phyloP scores from a whole-genome alignment of 2,797 vertebrate species.

The Anguilla megastoma region DNA sequence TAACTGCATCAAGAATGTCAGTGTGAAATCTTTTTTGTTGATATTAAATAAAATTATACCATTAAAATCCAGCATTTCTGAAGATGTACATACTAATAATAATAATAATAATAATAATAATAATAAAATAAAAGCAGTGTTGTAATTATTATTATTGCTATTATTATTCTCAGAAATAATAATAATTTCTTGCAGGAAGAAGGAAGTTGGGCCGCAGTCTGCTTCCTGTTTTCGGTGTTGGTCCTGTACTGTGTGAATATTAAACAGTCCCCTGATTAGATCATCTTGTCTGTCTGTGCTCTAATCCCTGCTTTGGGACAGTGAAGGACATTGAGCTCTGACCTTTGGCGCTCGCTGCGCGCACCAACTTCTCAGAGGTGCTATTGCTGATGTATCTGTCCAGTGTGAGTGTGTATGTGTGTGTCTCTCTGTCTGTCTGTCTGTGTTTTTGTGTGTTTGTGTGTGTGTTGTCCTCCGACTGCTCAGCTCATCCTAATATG shows the following conservation, averaged over 20 bases:
- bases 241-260: constrained; percentile 24
- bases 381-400: background rate
- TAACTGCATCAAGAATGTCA: no score
- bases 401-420: background rate
- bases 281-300: background rate
- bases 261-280: constrained; percentile 28
- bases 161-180: no score
- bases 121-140: no score
- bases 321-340: constrained; percentile 8
- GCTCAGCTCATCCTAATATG: background rate
- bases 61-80: no score
- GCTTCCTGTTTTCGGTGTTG: background rate
- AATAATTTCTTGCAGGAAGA: background rate
- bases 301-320: background rate
- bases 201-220: background rate
- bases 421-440: no score
- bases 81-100: no score
- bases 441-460: no score
- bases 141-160: no score
- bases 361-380: background rate
- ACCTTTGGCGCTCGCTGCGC: background rate
- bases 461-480: background rate
- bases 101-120: no score
- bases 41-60: no score
- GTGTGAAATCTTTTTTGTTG: no score